Evolutionary conservation across 1,140 invertebrate genomes (phyloP).

Genomic region (Brachionus paranguensis): DNA sequence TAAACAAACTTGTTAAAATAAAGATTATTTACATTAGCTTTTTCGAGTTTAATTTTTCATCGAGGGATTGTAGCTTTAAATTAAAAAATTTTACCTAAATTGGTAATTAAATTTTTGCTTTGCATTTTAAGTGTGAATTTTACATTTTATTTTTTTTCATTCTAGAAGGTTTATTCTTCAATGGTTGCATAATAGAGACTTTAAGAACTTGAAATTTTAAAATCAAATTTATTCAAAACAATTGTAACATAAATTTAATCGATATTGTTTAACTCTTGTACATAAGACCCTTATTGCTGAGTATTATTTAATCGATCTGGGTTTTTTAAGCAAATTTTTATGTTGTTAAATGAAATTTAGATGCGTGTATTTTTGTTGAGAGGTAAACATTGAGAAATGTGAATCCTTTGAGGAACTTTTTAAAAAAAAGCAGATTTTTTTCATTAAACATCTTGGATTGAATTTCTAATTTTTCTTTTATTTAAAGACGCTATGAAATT

Average conservation of each 20-base stretch:
- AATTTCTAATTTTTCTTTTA: not conserved
- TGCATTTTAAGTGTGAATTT: not conserved
- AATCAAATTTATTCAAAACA: not conserved
- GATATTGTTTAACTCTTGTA: not conserved
- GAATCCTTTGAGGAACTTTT: not conserved
- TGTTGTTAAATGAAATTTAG: not conserved
- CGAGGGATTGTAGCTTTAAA: not conserved
- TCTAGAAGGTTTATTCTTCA: not conserved
- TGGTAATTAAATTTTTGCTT: not conserved
- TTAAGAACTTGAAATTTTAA: not conserved
- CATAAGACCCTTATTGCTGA: not conserved
- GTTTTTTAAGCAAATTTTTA: not conserved
- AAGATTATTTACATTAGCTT: constrained; percentile 10
- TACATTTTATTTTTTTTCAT: not conserved
- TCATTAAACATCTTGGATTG: not conserved
- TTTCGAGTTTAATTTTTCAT: not conserved
- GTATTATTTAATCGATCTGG: not conserved
- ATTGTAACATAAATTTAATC: not conserved
- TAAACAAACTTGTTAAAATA: not conserved
- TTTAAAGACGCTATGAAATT: not conserved
- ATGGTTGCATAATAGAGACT: not conserved
- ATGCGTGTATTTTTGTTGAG: not conserved
- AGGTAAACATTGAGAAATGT: not conserved
- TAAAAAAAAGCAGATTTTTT: not conserved
- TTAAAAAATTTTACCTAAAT: not conserved